A percentile compares a stretch with the other conserved stretches of the same genome.
These are phyloP conservation scores for Trachymyrmex septentrionalis DNA, from an alignment of 1,140 invertebrate genomes.

Conservation along the genomic window DNA sequence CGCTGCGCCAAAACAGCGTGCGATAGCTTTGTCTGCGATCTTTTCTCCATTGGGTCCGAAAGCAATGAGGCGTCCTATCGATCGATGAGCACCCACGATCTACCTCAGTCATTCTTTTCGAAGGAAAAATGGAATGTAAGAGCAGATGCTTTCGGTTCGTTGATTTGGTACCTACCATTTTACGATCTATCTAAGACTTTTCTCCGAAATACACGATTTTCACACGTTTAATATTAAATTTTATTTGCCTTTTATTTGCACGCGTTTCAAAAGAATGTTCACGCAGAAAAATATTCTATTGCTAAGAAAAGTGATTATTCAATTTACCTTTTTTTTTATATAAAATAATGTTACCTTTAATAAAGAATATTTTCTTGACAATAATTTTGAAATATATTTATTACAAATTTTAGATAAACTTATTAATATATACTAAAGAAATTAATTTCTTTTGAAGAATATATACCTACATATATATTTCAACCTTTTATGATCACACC, in stretches of 20 bases:
- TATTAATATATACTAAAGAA: no score
- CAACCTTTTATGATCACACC: no score
- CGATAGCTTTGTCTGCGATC: slow-evolving; percentile 54
- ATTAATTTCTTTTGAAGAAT: no score
- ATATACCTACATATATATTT: no score
- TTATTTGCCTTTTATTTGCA: background rate
- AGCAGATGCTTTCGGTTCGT: slow-evolving; percentile 1
- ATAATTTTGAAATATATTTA: no score
- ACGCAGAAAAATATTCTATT: no score
- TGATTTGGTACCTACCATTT: slow-evolving; percentile 17
- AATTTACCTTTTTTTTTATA: no score
- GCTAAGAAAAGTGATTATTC: no score
- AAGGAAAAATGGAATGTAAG: background rate
- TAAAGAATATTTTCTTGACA: no score
- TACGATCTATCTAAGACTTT: background rate
- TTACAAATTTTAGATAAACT: no score
- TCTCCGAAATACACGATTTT: background rate
- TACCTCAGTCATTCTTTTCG: slow-evolving; percentile 12
- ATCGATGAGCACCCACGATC: slow-evolving; percentile 2
- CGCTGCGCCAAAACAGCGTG: slow-evolving; percentile 8
- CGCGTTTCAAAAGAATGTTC: no score
- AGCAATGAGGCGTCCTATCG: background rate
- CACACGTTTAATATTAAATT: background rate
- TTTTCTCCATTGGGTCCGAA: slow-evolving; percentile 16
- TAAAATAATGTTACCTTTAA: no score